Percentiles rank a stretch among this genome's conserved stretches.
Conservation (phyloP, 2,888 invertebrate species). For the Lamellibrachia satsuma region DNA sequence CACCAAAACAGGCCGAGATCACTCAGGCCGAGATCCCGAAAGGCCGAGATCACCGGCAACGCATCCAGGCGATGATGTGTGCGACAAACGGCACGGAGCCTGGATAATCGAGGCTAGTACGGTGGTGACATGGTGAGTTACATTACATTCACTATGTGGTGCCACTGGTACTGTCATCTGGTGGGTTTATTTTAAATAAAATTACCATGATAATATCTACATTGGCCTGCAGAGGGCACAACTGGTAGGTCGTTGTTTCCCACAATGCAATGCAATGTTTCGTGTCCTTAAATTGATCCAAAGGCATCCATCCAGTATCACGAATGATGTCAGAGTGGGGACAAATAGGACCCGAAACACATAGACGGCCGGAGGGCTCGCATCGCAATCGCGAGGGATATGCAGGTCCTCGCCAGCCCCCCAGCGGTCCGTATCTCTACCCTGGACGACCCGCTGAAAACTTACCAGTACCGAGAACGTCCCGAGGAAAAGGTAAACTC, state of each 20-base stretch:
- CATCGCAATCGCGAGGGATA: neutral
- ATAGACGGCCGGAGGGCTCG: neutral
- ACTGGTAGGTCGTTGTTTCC: neutral
- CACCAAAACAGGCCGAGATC: too few species aligned
- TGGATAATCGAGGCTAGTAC: too few species aligned
- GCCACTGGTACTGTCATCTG: too few species aligned
- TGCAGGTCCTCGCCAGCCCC: neutral
- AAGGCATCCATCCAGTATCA: neutral
- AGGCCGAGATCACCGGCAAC: too few species aligned
- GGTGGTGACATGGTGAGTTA: too few species aligned
- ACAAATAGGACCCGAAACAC: neutral
- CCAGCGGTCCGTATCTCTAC: neutral
- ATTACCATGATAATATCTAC: neutral
- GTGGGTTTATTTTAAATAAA: too few species aligned
- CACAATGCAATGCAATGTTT: neutral
- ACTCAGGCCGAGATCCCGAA: too few species aligned
- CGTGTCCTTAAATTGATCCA: neutral
- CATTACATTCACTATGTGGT: too few species aligned
- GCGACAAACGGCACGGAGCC: too few species aligned
- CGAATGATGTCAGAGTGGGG: constrained; percentile 6
- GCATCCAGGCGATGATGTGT: too few species aligned
- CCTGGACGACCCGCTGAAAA: neutral
- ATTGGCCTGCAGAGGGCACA: neutral
- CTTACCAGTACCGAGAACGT: neutral
- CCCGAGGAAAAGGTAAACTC: neutral